A percentile compares a stretch with the other conserved stretches of the same genome.
These are phyloP conservation scores for Heterodera filipjevi DNA, from an alignment of 2,888 invertebrate genomes.

Conservation along the genomic window DNA sequence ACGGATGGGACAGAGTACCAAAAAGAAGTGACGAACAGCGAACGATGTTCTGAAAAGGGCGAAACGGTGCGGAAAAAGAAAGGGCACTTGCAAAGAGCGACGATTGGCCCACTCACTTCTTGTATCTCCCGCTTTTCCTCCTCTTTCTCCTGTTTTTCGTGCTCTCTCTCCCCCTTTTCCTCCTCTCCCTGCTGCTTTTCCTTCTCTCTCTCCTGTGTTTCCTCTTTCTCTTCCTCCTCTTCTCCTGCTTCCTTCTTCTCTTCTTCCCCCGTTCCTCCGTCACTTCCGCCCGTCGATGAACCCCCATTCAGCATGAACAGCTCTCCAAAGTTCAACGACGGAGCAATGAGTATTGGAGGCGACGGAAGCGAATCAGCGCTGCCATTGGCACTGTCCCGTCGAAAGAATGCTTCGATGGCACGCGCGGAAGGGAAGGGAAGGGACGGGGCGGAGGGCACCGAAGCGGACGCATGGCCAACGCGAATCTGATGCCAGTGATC, in stretches of 20 bases:
- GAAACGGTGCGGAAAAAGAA: too few relatives aligned
- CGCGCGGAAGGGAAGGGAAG: conserved; percentile 1
- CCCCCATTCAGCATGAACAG: conserved; percentile 15
- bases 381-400: not conserved
- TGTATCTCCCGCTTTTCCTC: not conserved
- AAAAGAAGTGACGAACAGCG: not conserved
- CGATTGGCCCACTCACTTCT: not conserved
- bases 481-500: not conserved
- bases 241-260: not conserved
- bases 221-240: not conserved
- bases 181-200: not conserved
- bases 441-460: conserved; percentile 20
- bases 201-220: not conserved
- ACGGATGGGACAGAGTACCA: not conserved
- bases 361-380: not conserved
- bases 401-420: conserved; percentile 15
- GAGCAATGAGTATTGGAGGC: not conserved
- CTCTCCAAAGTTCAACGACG: not conserved
- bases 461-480: conserved; percentile 3
- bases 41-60: not conserved
- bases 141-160: not conserved
- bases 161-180: not conserved
- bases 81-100: not conserved
- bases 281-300: conserved; percentile 22
- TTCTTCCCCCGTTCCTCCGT: conserved; percentile 20